phyloP scores from a whole-genome alignment of 2,113 vertebrate species.

The Bos javanicus region DNA sequence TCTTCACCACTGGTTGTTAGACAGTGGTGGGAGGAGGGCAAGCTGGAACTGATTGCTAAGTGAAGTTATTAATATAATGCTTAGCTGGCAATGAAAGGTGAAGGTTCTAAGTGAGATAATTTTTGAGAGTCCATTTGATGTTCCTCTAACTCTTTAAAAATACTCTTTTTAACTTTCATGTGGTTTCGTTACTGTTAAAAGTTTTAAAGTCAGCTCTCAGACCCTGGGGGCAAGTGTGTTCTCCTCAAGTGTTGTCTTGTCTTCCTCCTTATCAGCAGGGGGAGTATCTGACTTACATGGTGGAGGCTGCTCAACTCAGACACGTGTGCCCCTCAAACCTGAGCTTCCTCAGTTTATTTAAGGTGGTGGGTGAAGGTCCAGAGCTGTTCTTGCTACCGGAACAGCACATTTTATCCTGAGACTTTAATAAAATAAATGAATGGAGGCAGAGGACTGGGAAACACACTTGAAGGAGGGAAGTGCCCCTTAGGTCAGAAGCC shows the following conservation, averaged over 20 bases:
- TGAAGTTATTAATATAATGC: background rate
- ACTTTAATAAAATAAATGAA: slow-evolving; percentile 43
- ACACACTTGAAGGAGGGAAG: slow-evolving; percentile 37
- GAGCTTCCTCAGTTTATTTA: background rate
- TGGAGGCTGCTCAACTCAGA: background rate
- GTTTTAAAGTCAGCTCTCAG: background rate
- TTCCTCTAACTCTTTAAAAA: background rate
- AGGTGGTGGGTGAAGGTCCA: background rate
- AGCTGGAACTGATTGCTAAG: background rate
- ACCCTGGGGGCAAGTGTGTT: background rate
- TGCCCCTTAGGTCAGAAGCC: slow-evolving; percentile 22
- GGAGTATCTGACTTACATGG: background rate
- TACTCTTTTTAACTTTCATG: background rate
- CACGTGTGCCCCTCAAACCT: background rate
- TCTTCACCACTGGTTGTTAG: background rate
- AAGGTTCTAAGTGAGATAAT: background rate
- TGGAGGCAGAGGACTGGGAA: slow-evolving; percentile 22
- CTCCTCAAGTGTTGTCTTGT: background rate
- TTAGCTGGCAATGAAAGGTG: background rate
- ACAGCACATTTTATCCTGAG: background rate
- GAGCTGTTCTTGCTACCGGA: background rate
- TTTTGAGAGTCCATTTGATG: background rate
- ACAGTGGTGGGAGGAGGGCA: background rate
- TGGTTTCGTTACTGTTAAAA: background rate
- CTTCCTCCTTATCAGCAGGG: background rate